These are phyloP conservation scores for Brachyrhaphis roseni DNA, from an alignment of 2,797 vertebrate species.

Conservation along the genomic window DNA sequence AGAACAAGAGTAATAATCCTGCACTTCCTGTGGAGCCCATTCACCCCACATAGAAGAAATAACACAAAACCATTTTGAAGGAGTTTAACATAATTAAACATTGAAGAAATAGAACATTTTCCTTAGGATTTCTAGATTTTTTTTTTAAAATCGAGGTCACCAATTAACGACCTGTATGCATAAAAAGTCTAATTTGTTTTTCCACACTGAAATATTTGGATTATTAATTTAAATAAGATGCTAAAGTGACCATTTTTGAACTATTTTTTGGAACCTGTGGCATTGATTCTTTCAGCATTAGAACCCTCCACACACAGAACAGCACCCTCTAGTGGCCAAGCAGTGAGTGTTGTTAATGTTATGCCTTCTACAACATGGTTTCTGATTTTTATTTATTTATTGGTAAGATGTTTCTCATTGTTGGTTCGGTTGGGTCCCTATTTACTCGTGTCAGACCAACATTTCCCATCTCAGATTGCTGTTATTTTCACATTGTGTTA, in stretches of 20 bases:
- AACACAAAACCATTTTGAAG: background rate
- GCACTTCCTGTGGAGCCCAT: constrained; percentile 25
- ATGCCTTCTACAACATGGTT: background rate
- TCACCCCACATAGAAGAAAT: constrained; percentile 8
- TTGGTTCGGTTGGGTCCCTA: background rate
- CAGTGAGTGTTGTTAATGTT: background rate
- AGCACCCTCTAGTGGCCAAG: constrained; percentile 9
- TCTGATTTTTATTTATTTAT: too few species aligned
- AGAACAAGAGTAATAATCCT: constrained; percentile 23
- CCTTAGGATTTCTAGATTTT: background rate
- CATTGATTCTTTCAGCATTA: background rate
- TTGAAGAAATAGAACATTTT: background rate
- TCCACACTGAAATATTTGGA: too few species aligned
- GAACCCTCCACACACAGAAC: constrained; percentile 5
- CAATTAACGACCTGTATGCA: background rate
- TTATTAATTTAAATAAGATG: background rate
- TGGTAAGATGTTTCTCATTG: background rate
- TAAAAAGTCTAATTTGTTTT: background rate
- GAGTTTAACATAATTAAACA: background rate
- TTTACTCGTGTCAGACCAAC: background rate
- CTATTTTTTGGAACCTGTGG: background rate
- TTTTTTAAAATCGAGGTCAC: background rate
- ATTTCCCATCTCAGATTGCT: background rate
- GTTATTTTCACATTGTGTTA: background rate
- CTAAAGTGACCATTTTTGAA: background rate